phyloP scores from a whole-genome alignment of 2,797 vertebrate genomes.

The Borostomias antarcticus region DNA sequence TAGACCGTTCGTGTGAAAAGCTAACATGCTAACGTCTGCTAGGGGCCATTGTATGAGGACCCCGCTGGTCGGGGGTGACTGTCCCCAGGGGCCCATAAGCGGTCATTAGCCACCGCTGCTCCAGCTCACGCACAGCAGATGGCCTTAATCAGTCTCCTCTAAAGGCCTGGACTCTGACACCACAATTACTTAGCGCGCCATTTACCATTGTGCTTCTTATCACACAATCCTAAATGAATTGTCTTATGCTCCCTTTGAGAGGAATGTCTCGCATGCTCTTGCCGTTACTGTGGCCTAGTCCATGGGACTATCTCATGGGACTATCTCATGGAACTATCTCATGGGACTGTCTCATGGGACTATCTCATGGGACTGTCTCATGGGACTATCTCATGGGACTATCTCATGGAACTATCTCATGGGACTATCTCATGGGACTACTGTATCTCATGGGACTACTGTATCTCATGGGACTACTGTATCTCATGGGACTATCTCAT shows the following conservation, averaged over 20 bases:
- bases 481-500: too few relatives aligned
- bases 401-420: too few relatives aligned
- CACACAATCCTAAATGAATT: conserved; percentile 14
- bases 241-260: background rate
- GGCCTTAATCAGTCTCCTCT: conserved; percentile 38
- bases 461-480: too few relatives aligned
- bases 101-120: conserved; percentile 23
- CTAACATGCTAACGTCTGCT: conserved; percentile 14
- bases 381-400: too few relatives aligned
- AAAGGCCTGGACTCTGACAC: conserved; percentile 9
- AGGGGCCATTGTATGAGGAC: conserved; percentile 13
- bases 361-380: too few relatives aligned
- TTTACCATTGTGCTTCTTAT: conserved; percentile 12
- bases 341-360: too few relatives aligned
- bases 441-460: too few relatives aligned
- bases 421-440: too few relatives aligned
- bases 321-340: too few relatives aligned
- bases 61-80: conserved; percentile 16
- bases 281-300: too few relatives aligned
- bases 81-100: conserved; percentile 35
- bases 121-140: conserved; percentile 39
- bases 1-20: too few relatives aligned
- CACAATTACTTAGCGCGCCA: conserved; percentile 22
- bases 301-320: too few relatives aligned
- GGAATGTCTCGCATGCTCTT: background rate